These are phyloP conservation scores for Drosophila trichaetosa DNA, from an alignment of 2,888 invertebrate species.

Conservation along the genomic window DNA sequence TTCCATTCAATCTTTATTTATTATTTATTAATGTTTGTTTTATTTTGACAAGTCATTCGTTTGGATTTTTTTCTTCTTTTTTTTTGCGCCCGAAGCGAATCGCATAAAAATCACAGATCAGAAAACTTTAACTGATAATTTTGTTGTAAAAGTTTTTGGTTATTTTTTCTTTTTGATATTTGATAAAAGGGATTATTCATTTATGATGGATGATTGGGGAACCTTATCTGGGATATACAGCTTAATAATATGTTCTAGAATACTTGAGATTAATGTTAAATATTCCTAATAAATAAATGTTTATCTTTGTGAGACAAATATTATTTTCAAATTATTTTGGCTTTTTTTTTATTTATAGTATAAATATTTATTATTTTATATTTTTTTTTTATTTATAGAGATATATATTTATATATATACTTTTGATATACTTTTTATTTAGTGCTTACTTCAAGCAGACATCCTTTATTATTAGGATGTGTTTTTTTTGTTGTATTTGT, in stretches of 20 bases:
- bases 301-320: neutral
- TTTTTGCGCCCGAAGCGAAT: neutral
- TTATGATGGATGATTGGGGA: neutral
- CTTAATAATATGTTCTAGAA: neutral
- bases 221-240: neutral
- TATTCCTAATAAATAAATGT: neutral
- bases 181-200: neutral
- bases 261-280: neutral
- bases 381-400: neutral
- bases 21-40: conserved; percentile 32
- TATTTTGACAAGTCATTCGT: conserved; percentile 37
- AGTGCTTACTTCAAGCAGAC: neutral
- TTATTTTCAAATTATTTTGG: neutral
- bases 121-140: neutral
- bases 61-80: neutral
- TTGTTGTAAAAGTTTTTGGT: neutral
- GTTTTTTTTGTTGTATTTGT: neutral
- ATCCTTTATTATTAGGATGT: neutral
- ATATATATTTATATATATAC: neutral
- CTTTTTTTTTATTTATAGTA: neutral
- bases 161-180: neutral
- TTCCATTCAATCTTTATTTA: conserved; percentile 19
- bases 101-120: conserved; percentile 2
- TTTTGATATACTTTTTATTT: neutral
- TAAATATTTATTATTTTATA: neutral